Base-by-base conservation (phyloP, 1,140 invertebrate genomes). In the Saccostrea cuccullata region DNA sequence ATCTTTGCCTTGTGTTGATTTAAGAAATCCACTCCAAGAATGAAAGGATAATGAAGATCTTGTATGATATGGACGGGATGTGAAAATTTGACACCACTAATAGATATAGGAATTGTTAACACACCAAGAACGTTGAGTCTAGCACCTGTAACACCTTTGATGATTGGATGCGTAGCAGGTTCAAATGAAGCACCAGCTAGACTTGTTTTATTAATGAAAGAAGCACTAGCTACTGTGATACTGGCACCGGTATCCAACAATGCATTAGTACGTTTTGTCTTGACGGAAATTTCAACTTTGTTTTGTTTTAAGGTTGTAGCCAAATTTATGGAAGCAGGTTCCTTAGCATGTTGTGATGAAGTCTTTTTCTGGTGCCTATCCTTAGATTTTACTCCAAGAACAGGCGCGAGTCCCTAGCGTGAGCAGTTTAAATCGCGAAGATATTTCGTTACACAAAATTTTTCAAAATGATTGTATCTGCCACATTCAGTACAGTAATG, bases 1-100 rank as follows among this genome's bases (percentile, higher is more conserved):
- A 88, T 36, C 13, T 30, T 70, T 20, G 83, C 40, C 70, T 77
- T 70, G 13, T 58, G 55, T 8, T 84, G 11, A 55, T 55, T 84
- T 20, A 88, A 56, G 70, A 88, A 88, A 85, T 88, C 87, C 9
- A 88, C 13, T 17, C 87, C 87, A 58, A 88, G 23, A 55, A 88
- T 85, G 8, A 85, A 56, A 77, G 82, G 40, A 23, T 88, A 73
- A 56, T 88, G 82, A 56, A 88, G 55, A 30, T 77, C 64, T 23
- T 60, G 36, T 56, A 88, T 70, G n/a, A 88, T 73, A 88, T 88
- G 55, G 17, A 88, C 82, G 73, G n/a, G 40, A 30, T 60, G 60
- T 17, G 47, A 70, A 85, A 88, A 88, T 36, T 20, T 85, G 23
- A 17, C 4, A 30, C 36, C 83, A 55, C 83, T 13, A n/a, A 84